A percentile compares a stretch with the other conserved stretches of the same genome.
Evolutionary conservation across 2,797 vertebrate species (phyloP).

Genomic region (Emydoidea blandingii): DNA sequence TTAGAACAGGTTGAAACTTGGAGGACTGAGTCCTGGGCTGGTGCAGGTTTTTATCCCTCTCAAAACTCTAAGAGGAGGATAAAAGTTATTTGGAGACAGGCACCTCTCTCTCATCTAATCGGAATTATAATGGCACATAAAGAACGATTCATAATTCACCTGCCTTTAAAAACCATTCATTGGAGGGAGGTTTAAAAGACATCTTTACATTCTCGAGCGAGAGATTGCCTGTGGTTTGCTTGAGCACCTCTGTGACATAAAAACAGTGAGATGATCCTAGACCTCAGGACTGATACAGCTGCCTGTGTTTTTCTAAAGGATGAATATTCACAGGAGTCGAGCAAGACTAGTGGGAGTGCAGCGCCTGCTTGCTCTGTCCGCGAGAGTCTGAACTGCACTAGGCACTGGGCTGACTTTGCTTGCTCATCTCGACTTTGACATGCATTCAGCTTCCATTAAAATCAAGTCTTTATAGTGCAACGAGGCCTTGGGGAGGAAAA

Average conservation of each 20-base stretch:
- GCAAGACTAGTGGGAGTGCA: fast-evolving
- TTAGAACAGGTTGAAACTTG: neutral
- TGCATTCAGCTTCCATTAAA: neutral
- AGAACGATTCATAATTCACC: neutral
- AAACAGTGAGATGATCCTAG: neutral
- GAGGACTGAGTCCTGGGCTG: neutral
- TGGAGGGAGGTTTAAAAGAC: fast-evolving
- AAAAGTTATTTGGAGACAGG: neutral
- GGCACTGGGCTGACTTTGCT: fast-evolving
- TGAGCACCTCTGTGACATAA: neutral
- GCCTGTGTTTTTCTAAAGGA: neutral
- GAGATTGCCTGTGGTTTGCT: fast-evolving
- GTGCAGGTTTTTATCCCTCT: neutral
- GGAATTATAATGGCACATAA: neutral
- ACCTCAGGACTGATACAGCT: neutral
- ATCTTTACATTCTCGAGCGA: neutral
- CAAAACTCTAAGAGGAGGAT: neutral
- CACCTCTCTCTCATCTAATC: neutral
- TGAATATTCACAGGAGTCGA: fast-evolving
- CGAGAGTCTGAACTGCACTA: neutral
- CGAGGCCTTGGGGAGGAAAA: neutral
- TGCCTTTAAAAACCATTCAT: neutral
- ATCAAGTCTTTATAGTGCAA: neutral
- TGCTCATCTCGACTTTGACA: fast-evolving
- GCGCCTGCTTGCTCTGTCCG: fast-evolving